Conservation (phyloP, 2,888 invertebrate species). For the Morpho achilles region DNA sequence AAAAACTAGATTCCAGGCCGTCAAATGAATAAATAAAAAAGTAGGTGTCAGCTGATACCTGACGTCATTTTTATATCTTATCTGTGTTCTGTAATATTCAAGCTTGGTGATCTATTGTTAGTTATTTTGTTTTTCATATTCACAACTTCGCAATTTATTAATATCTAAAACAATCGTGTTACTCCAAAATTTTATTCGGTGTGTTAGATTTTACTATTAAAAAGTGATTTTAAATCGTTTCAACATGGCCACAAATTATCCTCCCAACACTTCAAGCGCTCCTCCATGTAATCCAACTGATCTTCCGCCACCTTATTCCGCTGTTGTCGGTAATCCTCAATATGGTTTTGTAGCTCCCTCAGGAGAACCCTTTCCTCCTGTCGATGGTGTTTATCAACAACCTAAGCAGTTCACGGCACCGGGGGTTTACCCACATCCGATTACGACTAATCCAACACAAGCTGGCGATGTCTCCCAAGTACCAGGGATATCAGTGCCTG, state of each 20-base stretch:
- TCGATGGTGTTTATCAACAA: conserved; percentile 37
- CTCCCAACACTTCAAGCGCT: conserved; percentile 39
- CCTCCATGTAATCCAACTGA: conserved; percentile 55
- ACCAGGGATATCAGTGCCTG: conserved; percentile 44
- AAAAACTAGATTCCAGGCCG: too few relatives aligned
- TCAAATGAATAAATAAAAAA: too few relatives aligned
- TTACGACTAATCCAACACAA: conserved; percentile 51
- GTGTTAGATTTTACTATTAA: not conserved
- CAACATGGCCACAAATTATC: conserved; percentile 48
- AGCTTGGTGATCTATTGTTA: too few relatives aligned
- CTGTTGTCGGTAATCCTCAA: conserved; percentile 64
- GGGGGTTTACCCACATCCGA: conserved; percentile 66
- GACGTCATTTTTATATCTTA: not conserved
- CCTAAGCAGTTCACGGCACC: conserved; percentile 63
- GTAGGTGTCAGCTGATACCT: not conserved
- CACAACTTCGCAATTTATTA: too few relatives aligned
- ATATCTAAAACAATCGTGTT: too few relatives aligned
- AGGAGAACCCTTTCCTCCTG: conserved; percentile 33
- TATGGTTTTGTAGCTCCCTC: conserved; percentile 55
- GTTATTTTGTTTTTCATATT: too few relatives aligned
- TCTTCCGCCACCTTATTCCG: conserved; percentile 69
- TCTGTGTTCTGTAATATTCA: not conserved
- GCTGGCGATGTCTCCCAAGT: conserved; percentile 41
- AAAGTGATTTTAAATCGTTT: conserved; percentile 3
- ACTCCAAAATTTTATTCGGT: too few relatives aligned